Percentiles rank a stretch among this genome's conserved stretches.
These are phyloP conservation scores for Drosophila hydei DNA, from an alignment of 1,140 invertebrate species.

Conservation along the genomic window DNA sequence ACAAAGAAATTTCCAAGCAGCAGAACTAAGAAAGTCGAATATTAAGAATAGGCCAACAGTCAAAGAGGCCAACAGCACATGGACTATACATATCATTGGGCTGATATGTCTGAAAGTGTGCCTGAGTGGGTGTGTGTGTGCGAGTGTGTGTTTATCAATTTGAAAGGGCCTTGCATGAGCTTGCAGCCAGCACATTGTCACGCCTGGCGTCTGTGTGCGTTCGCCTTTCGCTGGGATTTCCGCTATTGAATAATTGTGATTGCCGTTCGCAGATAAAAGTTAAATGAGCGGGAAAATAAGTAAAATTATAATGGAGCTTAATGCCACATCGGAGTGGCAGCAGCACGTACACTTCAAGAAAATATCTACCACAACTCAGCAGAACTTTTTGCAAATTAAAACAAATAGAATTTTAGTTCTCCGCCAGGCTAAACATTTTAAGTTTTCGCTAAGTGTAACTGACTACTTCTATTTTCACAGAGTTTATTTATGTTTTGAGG, in stretches of 20 bases:
- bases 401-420: not conserved
- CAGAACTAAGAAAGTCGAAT: conserved; percentile 22
- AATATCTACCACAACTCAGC: too few relatives aligned
- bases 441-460: not conserved
- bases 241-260: conserved; percentile 82
- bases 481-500: too few relatives aligned
- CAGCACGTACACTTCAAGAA: too few relatives aligned
- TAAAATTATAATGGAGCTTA: conserved; percentile 50
- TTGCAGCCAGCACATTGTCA: conserved; percentile 43
- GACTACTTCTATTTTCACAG: too few relatives aligned
- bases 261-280: conserved; percentile 74
- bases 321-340: conserved; percentile 9
- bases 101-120: not conserved
- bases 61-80: not conserved
- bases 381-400: too few relatives aligned
- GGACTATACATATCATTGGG: not conserved
- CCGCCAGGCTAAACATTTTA: too few relatives aligned
- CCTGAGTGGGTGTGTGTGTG: not conserved
- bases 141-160: conserved; percentile 25
- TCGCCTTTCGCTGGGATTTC: conserved; percentile 53
- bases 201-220: conserved; percentile 22
- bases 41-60: not conserved
- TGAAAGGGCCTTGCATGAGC: conserved; percentile 27
- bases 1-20: conserved; percentile 2
- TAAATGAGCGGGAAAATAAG: conserved; percentile 82